phyloP scores from a whole-genome alignment of 1,140 invertebrate species.

The Drosophila navojoa region DNA sequence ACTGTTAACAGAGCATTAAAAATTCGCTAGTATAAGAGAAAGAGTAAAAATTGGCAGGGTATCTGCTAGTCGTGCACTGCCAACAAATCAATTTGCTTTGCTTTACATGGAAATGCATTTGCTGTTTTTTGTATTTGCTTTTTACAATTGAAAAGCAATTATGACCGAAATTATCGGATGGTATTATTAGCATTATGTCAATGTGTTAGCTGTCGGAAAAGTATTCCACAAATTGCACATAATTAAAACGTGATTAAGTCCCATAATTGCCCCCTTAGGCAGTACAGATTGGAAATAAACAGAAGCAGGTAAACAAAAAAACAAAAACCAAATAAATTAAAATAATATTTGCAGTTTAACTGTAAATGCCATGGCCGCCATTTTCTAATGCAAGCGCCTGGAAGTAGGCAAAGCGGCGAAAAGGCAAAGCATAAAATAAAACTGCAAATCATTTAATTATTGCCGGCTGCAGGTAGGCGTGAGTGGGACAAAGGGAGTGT shows the following conservation, averaged over 20 bases:
- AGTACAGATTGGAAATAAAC: not conserved
- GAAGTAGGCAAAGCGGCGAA: constrained; percentile 10
- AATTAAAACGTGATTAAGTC: constrained; percentile 1
- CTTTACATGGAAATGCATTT: not conserved
- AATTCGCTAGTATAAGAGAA: no score
- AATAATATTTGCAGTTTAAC: no score
- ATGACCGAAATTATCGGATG: not conserved
- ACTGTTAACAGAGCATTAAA: no score
- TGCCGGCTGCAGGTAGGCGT: not conserved
- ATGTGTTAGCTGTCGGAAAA: not conserved
- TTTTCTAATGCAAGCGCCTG: constrained; percentile 4
- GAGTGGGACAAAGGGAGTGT: not conserved
- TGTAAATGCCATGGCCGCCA: no score
- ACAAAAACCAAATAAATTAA: not conserved
- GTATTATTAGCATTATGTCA: not conserved
- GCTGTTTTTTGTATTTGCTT: not conserved
- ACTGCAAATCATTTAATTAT: constrained; percentile 8
- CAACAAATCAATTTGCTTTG: no score
- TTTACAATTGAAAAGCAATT: not conserved
- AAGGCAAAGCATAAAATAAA: not conserved
- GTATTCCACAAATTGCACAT: not conserved
- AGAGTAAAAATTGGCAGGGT: no score
- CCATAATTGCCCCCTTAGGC: not conserved
- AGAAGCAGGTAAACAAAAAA: not conserved
- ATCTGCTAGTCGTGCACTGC: no score